Conservation (phyloP, 2,888 invertebrate species). For the Calameuta idolon region DNA sequence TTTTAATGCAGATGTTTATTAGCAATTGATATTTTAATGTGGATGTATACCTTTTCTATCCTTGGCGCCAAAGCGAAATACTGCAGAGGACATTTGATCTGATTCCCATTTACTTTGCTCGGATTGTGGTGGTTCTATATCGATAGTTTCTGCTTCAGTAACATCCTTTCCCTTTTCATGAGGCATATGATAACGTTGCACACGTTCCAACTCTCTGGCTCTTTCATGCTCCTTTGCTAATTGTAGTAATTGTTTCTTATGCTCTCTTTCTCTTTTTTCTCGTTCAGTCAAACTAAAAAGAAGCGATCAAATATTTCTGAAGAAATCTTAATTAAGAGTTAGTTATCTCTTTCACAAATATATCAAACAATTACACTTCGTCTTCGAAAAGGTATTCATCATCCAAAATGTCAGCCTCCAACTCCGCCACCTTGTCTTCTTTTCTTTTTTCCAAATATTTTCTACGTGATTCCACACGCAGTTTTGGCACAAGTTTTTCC, state of each 20-base stretch:
- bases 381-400: constrained; percentile 96
- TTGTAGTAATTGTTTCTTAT: constrained; percentile 90
- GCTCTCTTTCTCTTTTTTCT: constrained; percentile 86
- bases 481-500: constrained; percentile 86
- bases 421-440: constrained; percentile 94
- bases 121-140: constrained; percentile 76
- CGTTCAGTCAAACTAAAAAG: constrained; percentile 82
- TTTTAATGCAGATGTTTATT: not conserved
- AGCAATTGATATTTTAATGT: constrained; percentile 44
- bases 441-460: constrained; percentile 96
- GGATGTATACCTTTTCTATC: constrained; percentile 72
- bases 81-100: constrained; percentile 93
- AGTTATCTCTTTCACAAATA: not conserved
- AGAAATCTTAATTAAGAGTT: not conserved
- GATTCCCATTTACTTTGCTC: constrained; percentile 98
- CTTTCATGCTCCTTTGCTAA: constrained; percentile 96
- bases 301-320: constrained; percentile 14
- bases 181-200: constrained; percentile 96
- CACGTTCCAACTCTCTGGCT: constrained; percentile 91
- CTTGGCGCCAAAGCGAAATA: constrained; percentile 93
- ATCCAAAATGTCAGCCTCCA: constrained; percentile 94
- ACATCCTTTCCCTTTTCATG: constrained; percentile 88
- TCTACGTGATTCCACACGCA: constrained; percentile 90
- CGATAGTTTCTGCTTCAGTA: constrained; percentile 82
- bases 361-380: constrained; percentile 75